Evolutionary conservation across 2,888 invertebrate genomes (phyloP).

Genomic region (Anagyrus pseudococci): DNA sequence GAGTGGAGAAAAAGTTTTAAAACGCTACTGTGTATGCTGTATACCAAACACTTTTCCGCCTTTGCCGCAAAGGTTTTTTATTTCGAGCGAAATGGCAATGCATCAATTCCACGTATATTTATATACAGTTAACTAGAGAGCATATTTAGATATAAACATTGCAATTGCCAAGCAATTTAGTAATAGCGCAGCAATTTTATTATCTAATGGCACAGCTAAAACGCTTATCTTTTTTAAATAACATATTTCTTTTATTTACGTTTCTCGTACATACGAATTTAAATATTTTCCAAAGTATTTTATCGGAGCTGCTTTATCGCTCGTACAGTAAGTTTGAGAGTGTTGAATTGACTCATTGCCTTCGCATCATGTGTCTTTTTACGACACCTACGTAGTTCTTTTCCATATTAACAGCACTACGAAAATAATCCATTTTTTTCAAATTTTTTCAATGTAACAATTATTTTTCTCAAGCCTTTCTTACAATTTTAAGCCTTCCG

Average conservation of each 20-base stretch:
- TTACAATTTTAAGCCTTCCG: neutral
- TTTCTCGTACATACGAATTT: too few species aligned
- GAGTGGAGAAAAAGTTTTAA: neutral
- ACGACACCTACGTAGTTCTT: slow-evolving; percentile 7
- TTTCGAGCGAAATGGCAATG: slow-evolving; percentile 22
- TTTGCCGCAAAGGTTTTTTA: slow-evolving; percentile 25
- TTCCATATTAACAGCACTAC: neutral
- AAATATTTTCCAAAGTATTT: neutral
- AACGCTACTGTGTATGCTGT: slow-evolving; percentile 8
- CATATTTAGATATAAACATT: neutral
- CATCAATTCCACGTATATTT: slow-evolving; percentile 19
- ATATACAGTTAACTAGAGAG: neutral
- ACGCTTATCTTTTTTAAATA: neutral
- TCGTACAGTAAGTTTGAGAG: slow-evolving; percentile 2
- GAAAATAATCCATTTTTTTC: too few species aligned
- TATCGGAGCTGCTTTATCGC: neutral
- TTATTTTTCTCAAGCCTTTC: neutral
- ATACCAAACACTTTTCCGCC: slow-evolving; percentile 14
- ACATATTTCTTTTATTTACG: neutral
- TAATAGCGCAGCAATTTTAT: slow-evolving; percentile 9
- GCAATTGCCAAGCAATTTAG: slow-evolving; percentile 20
- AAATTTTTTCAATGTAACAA: too few species aligned
- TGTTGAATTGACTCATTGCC: slow-evolving; percentile 30
- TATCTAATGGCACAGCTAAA: neutral
- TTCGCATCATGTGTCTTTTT: slow-evolving; percentile 10